These are phyloP conservation scores for Clarias pachynema DNA, from an alignment of 2,797 vertebrate species.

Conservation along the genomic window DNA sequence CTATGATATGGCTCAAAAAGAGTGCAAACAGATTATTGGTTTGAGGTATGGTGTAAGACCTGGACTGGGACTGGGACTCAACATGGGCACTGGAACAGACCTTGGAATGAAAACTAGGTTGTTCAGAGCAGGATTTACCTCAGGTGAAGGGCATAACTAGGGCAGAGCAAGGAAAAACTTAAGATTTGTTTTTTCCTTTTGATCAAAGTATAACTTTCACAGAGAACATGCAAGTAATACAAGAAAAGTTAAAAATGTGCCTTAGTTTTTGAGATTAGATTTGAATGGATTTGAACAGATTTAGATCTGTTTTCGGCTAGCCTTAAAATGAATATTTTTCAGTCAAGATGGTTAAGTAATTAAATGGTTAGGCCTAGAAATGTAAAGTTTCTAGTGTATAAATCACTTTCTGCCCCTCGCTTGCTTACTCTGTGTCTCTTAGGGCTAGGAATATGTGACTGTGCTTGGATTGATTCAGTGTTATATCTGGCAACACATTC, in stretches of 20 bases:
- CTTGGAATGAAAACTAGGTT: background rate
- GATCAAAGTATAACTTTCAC: background rate
- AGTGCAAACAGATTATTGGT: too few relatives aligned
- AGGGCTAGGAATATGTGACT: constrained; percentile 46
- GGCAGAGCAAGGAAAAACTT: too few relatives aligned
- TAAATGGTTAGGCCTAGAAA: background rate
- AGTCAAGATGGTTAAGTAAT: background rate
- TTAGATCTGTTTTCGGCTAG: background rate
- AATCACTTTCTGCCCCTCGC: constrained; percentile 10
- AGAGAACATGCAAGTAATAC: background rate
- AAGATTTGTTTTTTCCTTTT: background rate
- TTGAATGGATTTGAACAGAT: too few relatives aligned
- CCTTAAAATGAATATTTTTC: background rate
- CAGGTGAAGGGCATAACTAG: too few relatives aligned
- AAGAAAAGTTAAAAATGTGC: background rate
- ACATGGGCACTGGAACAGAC: too few relatives aligned
- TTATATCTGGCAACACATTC: constrained; percentile 56
- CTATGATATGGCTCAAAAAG: too few relatives aligned
- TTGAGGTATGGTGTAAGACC: too few relatives aligned
- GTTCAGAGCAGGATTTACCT: background rate
- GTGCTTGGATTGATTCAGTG: constrained; percentile 54
- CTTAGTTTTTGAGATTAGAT: background rate
- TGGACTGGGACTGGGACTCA: too few relatives aligned
- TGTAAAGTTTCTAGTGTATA: constrained; percentile 17
- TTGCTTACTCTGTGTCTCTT: constrained; percentile 31